Base-by-base conservation (phyloP, 2,888 invertebrate species). In the Plusia festucae region DNA sequence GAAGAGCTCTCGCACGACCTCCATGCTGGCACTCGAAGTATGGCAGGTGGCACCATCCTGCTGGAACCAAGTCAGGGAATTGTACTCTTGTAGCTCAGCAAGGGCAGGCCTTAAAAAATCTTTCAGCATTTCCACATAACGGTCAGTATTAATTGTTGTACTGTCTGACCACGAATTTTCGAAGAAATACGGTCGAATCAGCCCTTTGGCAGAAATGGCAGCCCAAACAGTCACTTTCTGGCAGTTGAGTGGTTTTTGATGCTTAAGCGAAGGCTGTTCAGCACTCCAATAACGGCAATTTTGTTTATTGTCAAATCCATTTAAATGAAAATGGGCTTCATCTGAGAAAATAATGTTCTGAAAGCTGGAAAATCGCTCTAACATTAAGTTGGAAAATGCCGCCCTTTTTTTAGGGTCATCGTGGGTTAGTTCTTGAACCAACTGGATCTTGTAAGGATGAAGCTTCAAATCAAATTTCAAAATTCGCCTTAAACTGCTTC, bases 401-500 rank as follows among this genome's bases (percentile, higher is more conserved):
- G 27, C 44, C 27, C 53, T 60, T 8, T 40, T 16, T 16, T 27
- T 13, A 53, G 30, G 24, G 18, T 60, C 60, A 32, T n/a, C 13
- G 24, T 44, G 30, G 11, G 20, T 54, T 30, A 60, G 27, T 60
- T 60, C 46, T 16, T 60, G 49, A 24, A 24, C 24, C 24, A 24
- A 24, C 24, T 24, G 24, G 2, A 24, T 24, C 24, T 24, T 24
- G 5, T 15, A 60, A 40, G 30, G 46, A 46, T 60, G 60, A 13
- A 60, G 16, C n/a, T 54, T 5, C 44, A 53, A 54, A 54, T 60
- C 60, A 22, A 20, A 6, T 24, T 40, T 24, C 6, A 60, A 27
- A 60, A 60, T 60, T 11, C 60, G 60, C 15, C 18, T 44, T 32
- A 54, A 53, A 44, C 40, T 27, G 24, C 40, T 60, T 40, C 27